Percentiles rank a stretch among this genome's conserved stretches.
Conservation (phyloP, 2,797 vertebrate species). For the Macropus fuliginosus region DNA sequence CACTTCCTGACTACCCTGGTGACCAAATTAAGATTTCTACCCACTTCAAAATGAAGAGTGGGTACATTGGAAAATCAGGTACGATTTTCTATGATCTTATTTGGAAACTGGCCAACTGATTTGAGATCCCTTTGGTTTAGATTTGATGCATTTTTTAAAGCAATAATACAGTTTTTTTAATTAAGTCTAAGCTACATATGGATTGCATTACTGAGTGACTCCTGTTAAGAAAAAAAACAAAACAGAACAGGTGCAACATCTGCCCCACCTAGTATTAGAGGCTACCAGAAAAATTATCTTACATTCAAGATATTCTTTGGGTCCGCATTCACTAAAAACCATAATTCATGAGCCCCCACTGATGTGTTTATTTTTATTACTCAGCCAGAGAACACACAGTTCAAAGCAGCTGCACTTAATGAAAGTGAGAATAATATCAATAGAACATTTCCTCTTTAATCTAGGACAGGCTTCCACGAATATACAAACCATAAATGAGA, state of each 20-base stretch:
- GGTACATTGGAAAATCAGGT: background rate
- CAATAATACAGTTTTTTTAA: background rate
- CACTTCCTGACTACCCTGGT: background rate
- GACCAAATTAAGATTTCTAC: background rate
- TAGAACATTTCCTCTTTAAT: background rate
- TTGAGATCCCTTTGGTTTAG: background rate
- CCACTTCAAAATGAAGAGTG: background rate
- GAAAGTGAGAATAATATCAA: background rate
- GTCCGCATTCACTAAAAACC: background rate
- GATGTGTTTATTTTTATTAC: background rate
- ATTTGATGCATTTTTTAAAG: slow-evolving; percentile 2
- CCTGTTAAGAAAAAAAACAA: background rate
- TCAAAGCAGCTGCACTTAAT: background rate
- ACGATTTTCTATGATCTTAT: background rate
- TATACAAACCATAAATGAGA: background rate
- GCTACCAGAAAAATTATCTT: background rate
- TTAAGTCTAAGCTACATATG: background rate
- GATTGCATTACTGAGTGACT: slow-evolving; percentile 29
- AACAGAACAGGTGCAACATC: background rate
- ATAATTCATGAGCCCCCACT: background rate
- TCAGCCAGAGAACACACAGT: background rate
- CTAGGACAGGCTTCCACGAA: background rate
- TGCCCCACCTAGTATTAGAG: background rate
- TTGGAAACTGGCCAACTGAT: background rate
- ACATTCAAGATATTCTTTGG: background rate